Base-by-base conservation (phyloP, 2,797 vertebrate species). In the Enteromius fasciolatus region DNA sequence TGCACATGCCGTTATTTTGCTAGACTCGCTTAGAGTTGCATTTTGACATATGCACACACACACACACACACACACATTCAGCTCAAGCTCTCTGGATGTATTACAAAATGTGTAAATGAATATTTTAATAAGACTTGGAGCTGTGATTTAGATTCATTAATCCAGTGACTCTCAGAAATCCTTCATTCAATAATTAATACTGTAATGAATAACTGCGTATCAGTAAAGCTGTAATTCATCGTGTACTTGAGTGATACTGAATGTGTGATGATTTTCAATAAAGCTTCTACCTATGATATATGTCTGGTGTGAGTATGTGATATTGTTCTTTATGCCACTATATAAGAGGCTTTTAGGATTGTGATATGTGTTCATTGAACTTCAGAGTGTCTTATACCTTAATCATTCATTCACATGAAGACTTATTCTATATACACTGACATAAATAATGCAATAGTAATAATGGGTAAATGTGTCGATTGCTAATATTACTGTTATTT, bases 241-340 rank as follows among this genome's bases (percentile, higher is more conserved):
- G 33, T 68, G 66, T 74, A 20, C 25, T 75, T 59, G 41, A 70
- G 41, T 17, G 17, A 46, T 11, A 31, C 15, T 48, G 44, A 36
- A 36, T n/a, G 25, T 63, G 74, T 39, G 8, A 57, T 23, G 72
- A 59, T 59, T 41, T 33, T 75, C 8, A 75, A 59, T 75, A 59
- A 75, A 75, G 73, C 33, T 25, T 36, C 12, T 54, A n/a, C 5
- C 0, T 25, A 11, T 10, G 4, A 28, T n/a, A 31, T 20, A 2
- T 8, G 39, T 46, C 20, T 25, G 72, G 20, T 75, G 72, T 57
- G 72, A 33, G 52, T 36, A 1, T 23, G 15, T 39, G 31, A 39
- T 4, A n/a, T 39, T 25, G 2, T 23, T 31, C 0, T 52, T 50
- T 33, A 17, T 23, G 33, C 10, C 2, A 14, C 50, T 3, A 15